Base-by-base conservation (phyloP, 2,113 vertebrate species). In the Neodontobutis hainanensis region DNA sequence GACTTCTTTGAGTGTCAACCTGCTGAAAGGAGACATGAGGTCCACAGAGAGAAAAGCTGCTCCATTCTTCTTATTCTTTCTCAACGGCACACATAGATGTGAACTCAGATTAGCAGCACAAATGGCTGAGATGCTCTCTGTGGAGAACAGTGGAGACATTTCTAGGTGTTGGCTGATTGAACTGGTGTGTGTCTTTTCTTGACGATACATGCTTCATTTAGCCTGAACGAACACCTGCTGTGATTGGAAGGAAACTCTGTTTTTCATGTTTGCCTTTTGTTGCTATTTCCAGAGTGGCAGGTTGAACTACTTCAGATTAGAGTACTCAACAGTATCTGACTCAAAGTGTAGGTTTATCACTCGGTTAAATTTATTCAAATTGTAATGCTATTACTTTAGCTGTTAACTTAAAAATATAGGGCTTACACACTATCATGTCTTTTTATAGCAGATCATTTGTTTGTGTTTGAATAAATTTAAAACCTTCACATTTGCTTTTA, bases 11-110 rank as follows among this genome's bases (percentile, higher is more conserved):
- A 80, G 75, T 64, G 56, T 83, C 72, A 81, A 34, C 69, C 63
- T 3, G 12, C 68, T 85, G 75, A 87, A 85, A 85, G 68, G 59
- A 74, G 79, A 85, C 68, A 65, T 44, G 70, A 59, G 8, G 61
- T 73, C 79, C 68, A 42, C 38, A 11, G 51, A 77, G 70, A 85
- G 66, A 83, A 67, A 40, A 63, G 48, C 47, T 66, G 68, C 15
- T 51, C 35, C 72, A 47, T 65, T 74, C 60, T 42, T 78, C 61
- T 77, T 68, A 67, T 77, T 67, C 64, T 53, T 59, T 15, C 57
- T 43, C 6, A 16, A 46, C 55, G 38, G 67, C 67, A 35, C 56
- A 69, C 47, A 56, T 34, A 53, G 65, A 82, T 64, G 51, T 48
- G 66, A 73, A 78, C 70, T 70, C 57, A 40, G 66, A 64, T 63